Conservation (phyloP, 2,797 vertebrate species). For the Columba guinea region DNA sequence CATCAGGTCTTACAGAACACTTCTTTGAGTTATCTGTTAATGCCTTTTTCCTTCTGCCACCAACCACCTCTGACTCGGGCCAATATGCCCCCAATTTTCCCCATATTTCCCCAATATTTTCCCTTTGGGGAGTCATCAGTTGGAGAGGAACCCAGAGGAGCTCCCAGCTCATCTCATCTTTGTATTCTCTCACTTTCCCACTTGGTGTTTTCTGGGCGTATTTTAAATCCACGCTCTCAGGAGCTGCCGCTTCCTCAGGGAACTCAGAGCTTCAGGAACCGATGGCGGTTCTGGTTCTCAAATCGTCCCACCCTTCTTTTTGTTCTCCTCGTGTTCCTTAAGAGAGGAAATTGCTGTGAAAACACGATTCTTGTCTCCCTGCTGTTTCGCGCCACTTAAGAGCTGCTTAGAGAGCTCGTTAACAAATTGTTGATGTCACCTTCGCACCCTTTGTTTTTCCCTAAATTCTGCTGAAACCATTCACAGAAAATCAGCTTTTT, state of each 20-base stretch:
- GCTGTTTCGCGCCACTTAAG: not conserved
- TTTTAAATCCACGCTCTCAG: not conserved
- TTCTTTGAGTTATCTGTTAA: rapidly evolving
- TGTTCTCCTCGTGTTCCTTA: not conserved
- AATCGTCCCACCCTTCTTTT: not conserved
- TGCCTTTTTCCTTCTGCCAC: not conserved
- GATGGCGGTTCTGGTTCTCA: not conserved
- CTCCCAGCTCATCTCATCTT: not conserved
- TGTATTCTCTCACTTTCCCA: not conserved
- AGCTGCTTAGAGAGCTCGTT: not conserved
- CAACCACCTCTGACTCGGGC: not conserved
- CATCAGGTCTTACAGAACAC: no score
- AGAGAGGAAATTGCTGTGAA: not conserved
- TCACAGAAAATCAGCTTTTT: not conserved
- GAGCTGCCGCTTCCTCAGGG: not conserved
- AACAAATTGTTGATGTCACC: not conserved
- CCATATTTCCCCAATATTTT: no score
- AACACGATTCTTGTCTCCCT: not conserved
- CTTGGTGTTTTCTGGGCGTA: not conserved
- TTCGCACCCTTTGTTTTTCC: not conserved
- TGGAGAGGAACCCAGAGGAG: not conserved
- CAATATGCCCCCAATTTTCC: no score
- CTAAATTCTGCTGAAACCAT: not conserved
- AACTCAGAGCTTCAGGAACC: not conserved
- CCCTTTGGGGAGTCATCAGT: rapidly evolving